These are phyloP conservation scores for Notocelia uddmanniana DNA, from an alignment of 2,888 invertebrate genomes.

Conservation along the genomic window DNA sequence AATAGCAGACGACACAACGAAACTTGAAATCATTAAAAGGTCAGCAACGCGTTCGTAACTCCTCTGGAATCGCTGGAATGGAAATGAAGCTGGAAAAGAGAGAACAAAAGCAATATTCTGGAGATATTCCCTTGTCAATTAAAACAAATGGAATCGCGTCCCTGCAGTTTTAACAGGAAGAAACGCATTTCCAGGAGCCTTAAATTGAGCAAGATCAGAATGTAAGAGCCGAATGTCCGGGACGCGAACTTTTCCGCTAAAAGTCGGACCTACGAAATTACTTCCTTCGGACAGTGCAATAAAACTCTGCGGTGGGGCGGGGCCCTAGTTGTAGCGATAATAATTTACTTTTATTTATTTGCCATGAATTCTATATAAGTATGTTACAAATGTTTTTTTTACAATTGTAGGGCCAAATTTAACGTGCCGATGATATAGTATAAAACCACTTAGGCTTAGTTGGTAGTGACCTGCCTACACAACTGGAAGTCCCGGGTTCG, in stretches of 20 bases:
- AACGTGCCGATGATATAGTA: too few species aligned
- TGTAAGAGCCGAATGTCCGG: conserved; percentile 7
- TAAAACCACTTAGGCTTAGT: too few species aligned
- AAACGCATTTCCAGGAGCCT: neutral
- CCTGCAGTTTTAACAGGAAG: neutral
- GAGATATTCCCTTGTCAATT: neutral
- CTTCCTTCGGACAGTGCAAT: conserved; percentile 47
- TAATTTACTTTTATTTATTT: too few species aligned
- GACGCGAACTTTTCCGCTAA: conserved; percentile 22
- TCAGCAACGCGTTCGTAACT: too few species aligned
- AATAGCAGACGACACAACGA: too few species aligned
- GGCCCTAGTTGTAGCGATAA: neutral
- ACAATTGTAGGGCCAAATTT: too few species aligned
- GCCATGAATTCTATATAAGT: too few species aligned
- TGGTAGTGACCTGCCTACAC: too few species aligned
- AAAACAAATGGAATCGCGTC: neutral
- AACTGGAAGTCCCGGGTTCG: too few species aligned
- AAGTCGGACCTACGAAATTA: conserved; percentile 47
- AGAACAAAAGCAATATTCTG: neutral
- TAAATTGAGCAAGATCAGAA: conserved; percentile 18
- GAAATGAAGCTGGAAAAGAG: too few species aligned
- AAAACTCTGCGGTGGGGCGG: conserved; percentile 49
- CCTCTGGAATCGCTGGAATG: neutral
- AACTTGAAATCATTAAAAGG: neutral
- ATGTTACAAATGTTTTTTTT: too few species aligned